Evolutionary conservation across 2,888 invertebrate species (phyloP), one percentile per base, ranked within the genome.

Genomic region (Phrixothrix hirtus): DNA sequence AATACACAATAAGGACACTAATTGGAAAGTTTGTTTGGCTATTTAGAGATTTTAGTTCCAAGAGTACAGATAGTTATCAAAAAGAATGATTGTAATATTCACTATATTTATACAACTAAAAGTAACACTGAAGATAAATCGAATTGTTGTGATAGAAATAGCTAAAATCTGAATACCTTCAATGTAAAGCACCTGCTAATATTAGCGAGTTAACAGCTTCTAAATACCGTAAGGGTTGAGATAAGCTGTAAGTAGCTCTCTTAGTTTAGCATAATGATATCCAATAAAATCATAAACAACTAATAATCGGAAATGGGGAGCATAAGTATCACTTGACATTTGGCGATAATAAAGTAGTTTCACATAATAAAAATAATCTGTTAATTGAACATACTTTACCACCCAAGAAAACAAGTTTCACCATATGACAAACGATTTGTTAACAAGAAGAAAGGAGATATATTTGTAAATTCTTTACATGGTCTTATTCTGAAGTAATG

Each of bases 221-320:
- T n/a, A n/a, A n/a, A n/a, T n/a, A n/a, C n/a, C n/a, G n/a, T n/a
- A n/a, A n/a, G n/a, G n/a, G 13, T 32, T 10, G 12, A 47, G 53
- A 53, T 47, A 48, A 47, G 47, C 53, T 43, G 45, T 43, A 46
- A 53, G 53, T 52, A 39, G 46, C 34, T 46, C 37, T 38, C 44
- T 41, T 39, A 10, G 45, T 43, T 26, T 17, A 11, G 45, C 15
- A 2, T 10, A n/a, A 32, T 13, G 12, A 13, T n/a, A n/a, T 25
- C 27, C 15, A n/a, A 2, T 29, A 10, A n/a, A 12, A n/a, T 38
- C 10, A n/a, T 9, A 7, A 27, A 37, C 7, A 25, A 10, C 7
- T 39, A 14, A 39, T 15, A 29, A 11, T n/a, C 11, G 17, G 7
- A 35, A 12, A 11, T 35, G 10, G n/a, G 9, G 10, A 35, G 16